Evolutionary conservation across 2,113 vertebrate genomes (phyloP), one percentile per base, ranked within the genome.

Genomic region (Saccopteryx leptura): DNA sequence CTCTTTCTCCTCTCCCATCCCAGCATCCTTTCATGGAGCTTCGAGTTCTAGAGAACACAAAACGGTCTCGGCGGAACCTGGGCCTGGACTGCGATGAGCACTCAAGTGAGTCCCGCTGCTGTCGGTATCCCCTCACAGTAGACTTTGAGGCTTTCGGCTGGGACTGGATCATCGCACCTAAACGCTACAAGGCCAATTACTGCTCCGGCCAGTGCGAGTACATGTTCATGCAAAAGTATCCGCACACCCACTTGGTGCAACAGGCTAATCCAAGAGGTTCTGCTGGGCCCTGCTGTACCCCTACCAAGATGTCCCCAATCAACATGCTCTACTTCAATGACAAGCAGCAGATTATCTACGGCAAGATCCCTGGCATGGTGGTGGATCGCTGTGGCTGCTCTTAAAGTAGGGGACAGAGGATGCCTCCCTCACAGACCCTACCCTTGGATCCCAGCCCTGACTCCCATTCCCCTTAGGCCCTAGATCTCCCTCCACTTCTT

Each of bases 281-380:
- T 1, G 99, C 99, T 0, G 99, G 99, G 91, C 99, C 99, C 79
- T 99, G 99, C 99, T 99, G 99, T 95, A 99, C 99, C 24, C 99
- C 99, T 26, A 99, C 99, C 98, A 99, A 99, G 99, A 99, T 99
- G 99, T 99, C 99, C 63, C 99, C 99, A 85, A 99, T 99, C 98
- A 99, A 99, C 98, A 99, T 99, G 99, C 99, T 99, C 92, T 99
- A 99, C 98, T 99, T 99, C 98, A 99, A 99, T 94, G 99, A 99
- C 98, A 99, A 99, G 98, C 99, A 99, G 98, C 99, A 99, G 98
- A 99, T 99, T 97, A 99, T 99, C 98, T 99, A 99, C 28, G 99
- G 99, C 97, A 99, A 99, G 98, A 99, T 99, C 98, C 99, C 99
- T 1, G 99, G 99, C 94, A 99, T 99, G 99, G 99, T 99, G 97